Conservation (phyloP, 2,888 invertebrate genomes). For the Druceiella hillmani region DNA sequence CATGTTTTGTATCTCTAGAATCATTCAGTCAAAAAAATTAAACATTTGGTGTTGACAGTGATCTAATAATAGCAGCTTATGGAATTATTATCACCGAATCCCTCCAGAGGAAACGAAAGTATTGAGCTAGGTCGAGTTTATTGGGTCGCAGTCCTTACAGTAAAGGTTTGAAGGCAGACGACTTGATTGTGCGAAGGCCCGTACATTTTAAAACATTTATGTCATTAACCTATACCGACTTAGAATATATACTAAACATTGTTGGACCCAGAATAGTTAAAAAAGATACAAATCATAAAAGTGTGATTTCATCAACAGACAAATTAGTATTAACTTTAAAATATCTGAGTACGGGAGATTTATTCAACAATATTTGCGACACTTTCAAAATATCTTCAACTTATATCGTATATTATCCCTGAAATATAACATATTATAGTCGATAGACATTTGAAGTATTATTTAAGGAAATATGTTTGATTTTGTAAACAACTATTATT, state of each 20-base stretch:
- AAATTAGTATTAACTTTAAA: constrained; percentile 16
- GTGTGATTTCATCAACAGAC: constrained; percentile 16
- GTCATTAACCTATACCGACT: constrained; percentile 19
- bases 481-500: too few relatives aligned
- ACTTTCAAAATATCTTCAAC: constrained; percentile 14
- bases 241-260: constrained; percentile 24
- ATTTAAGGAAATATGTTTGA: too few relatives aligned
- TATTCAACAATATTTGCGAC: constrained; percentile 14
- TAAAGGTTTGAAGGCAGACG: constrained; percentile 18
- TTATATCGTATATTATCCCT: constrained; percentile 10
- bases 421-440: constrained; percentile 7
- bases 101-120: too few relatives aligned
- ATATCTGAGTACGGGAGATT: constrained; percentile 17
- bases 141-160: constrained; percentile 22
- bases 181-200: constrained; percentile 19
- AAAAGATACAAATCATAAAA: constrained; percentile 20
- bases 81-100: constrained; percentile 13
- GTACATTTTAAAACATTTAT: constrained; percentile 19
- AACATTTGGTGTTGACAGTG: constrained; percentile 14
- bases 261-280: constrained; percentile 24
- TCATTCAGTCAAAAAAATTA: constrained; percentile 15
- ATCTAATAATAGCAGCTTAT: constrained; percentile 17
- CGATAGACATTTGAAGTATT: constrained; percentile 5
- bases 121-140: constrained; percentile 18
- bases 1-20: constrained; percentile 15